A percentile compares a stretch with the other conserved stretches of the same genome.
Conservation (phyloP, 2,113 vertebrate genomes). For the Copsychus sechellarum region DNA sequence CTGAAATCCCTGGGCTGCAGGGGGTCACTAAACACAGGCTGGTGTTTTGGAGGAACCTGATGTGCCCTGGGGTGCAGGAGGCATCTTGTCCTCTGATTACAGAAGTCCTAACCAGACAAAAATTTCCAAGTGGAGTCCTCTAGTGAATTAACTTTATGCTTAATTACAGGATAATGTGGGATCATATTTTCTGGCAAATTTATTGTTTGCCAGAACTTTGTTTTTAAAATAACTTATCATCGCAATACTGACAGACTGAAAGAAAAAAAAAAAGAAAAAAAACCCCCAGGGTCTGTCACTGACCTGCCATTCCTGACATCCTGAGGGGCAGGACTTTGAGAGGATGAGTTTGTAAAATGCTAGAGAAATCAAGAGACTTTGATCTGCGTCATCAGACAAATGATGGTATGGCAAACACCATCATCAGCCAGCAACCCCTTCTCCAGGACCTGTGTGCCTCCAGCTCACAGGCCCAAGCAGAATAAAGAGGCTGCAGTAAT, state of each 20-base stretch:
- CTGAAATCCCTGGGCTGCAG: neutral
- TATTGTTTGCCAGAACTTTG: neutral
- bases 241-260: neutral
- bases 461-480: neutral
- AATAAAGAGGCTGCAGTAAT: neutral
- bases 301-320: neutral
- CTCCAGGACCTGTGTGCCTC: neutral
- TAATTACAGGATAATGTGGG: neutral
- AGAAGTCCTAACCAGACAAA: neutral
- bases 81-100: neutral
- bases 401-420: neutral
- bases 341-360: neutral
- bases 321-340: neutral
- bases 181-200: neutral
- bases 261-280: fast-evolving
- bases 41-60: neutral
- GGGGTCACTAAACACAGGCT: neutral
- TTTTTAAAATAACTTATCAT: neutral
- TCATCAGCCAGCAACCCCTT: fast-evolving
- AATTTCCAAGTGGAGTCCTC: neutral
- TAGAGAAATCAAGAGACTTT: neutral
- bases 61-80: neutral
- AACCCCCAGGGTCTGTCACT: neutral
- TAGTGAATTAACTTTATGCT: neutral
- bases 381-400: neutral